Evolutionary conservation across 2,797 vertebrate genomes (phyloP).

Genomic region (Lycodopsis pacificus): DNA sequence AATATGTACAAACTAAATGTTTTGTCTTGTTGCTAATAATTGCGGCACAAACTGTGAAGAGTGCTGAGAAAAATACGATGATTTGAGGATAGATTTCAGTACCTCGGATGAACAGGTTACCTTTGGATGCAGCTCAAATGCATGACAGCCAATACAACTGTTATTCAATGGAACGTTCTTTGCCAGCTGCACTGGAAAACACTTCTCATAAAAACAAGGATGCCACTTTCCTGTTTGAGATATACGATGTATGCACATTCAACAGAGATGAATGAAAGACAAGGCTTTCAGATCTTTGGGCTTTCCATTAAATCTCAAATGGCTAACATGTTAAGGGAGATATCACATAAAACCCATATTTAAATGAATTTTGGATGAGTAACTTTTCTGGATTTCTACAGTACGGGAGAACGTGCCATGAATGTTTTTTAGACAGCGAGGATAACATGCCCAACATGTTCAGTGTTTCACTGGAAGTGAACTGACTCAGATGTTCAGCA

Average conservation of each 20-base stretch:
- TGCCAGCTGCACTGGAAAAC: not conserved
- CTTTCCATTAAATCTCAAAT: not conserved
- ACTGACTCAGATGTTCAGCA: conserved; percentile 49
- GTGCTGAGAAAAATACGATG: conserved; percentile 4
- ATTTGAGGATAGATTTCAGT: conserved; percentile 29
- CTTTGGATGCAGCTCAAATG: conserved; percentile 11
- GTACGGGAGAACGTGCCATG: not conserved
- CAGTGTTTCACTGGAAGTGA: conserved; percentile 39
- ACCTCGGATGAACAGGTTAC: conserved; percentile 35
- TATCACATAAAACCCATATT: conserved; percentile 19
- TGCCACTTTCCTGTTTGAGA: not conserved
- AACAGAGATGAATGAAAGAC: not conserved
- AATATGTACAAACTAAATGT: not conserved
- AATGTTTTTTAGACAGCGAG: not conserved
- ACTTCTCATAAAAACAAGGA: not conserved
- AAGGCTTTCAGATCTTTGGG: not conserved
- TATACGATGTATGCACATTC: not conserved
- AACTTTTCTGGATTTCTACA: conserved; percentile 19
- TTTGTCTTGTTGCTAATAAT: conserved; percentile 5
- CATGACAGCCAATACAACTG: not conserved
- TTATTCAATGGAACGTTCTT: not conserved
- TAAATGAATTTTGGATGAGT: conserved; percentile 1
- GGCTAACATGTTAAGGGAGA: conserved; percentile 5
- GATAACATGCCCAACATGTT: conserved; percentile 35
- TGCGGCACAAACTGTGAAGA: conserved; percentile 31